Percentiles rank a stretch among this genome's conserved stretches.
These are phyloP conservation scores for Liodrosophila aerea DNA, from an alignment of 2,888 invertebrate genomes.

Conservation along the genomic window DNA sequence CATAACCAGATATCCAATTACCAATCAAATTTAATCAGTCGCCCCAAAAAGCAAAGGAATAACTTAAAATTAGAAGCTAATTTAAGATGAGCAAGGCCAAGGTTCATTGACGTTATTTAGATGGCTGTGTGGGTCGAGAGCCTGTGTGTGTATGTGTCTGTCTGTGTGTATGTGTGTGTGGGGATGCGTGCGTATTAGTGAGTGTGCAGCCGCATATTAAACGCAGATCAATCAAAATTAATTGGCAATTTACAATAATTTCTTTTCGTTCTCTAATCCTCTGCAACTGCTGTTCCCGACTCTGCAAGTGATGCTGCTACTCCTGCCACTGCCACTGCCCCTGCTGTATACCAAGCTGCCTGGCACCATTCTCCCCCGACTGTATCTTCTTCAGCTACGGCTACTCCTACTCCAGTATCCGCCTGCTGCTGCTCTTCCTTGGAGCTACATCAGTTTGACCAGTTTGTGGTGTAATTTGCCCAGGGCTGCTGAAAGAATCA, in stretches of 20 bases:
- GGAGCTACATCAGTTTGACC: slow-evolving; percentile 76
- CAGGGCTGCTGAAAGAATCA: slow-evolving; percentile 74
- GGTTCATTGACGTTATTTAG: slow-evolving; percentile 4
- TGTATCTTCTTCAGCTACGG: slow-evolving; percentile 7
- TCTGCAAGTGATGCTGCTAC: not conserved
- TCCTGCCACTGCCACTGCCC: not conserved
- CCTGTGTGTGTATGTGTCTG: not conserved
- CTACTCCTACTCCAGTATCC: slow-evolving; percentile 9
- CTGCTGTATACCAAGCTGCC: slow-evolving; percentile 20
- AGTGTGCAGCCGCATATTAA: slow-evolving; percentile 38
- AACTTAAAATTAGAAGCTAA: slow-evolving; percentile 30
- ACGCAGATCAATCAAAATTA: slow-evolving; percentile 38
- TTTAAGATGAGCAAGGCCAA: slow-evolving; percentile 40
- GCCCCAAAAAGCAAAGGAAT: slow-evolving; percentile 41
- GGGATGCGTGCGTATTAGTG: slow-evolving; percentile 4
- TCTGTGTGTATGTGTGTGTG: slow-evolving; percentile 7
- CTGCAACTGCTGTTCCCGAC: not conserved
- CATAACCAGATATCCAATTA: slow-evolving; percentile 30
- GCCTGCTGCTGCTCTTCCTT: slow-evolving; percentile 25
- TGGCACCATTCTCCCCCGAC: slow-evolving; percentile 20
- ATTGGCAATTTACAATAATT: slow-evolving; percentile 17
- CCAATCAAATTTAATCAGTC: slow-evolving; percentile 45
- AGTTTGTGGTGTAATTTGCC: slow-evolving; percentile 79
- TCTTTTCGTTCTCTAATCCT: slow-evolving; percentile 2
- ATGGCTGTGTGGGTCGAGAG: slow-evolving; percentile 13